These are phyloP conservation scores for Orussus abietinus DNA, from an alignment of 1,140 invertebrate genomes.

Conservation along the genomic window DNA sequence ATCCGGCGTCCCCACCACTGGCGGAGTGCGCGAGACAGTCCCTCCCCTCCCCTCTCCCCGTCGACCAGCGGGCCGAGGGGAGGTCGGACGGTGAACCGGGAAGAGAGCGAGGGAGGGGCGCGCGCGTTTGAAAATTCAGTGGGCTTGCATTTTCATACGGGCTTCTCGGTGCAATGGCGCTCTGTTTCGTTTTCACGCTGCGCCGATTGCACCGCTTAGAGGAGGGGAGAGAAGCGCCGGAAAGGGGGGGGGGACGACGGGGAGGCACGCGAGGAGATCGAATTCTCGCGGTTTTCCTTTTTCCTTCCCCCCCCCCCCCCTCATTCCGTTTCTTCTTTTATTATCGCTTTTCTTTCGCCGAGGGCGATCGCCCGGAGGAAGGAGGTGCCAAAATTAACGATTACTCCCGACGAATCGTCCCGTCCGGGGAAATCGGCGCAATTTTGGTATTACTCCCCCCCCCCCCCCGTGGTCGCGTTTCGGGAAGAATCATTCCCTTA, in stretches of 20 bases:
- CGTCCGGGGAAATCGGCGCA: too few relatives aligned
- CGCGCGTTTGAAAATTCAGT: conserved; percentile 25
- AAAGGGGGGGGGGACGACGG: too few relatives aligned
- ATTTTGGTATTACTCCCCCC: too few relatives aligned
- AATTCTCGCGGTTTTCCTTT: background rate
- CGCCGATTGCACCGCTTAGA: too few relatives aligned
- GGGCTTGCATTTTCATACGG: conserved; percentile 27
- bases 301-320: conserved; percentile 1
- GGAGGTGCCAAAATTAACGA: too few relatives aligned
- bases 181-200: background rate
- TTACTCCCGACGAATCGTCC: too few relatives aligned
- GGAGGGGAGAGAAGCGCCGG: too few relatives aligned
- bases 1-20: conserved; percentile 20
- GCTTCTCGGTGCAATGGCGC: conserved; percentile 16
- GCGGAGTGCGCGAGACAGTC: conserved; percentile 17
- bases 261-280: too few relatives aligned
- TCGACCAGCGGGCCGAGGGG: conserved; percentile 14
- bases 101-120: conserved; percentile 12
- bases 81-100: conserved; percentile 13
- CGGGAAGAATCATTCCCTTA: too few relatives aligned
- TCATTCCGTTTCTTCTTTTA: background rate
- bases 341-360: too few relatives aligned
- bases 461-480: too few relatives aligned
- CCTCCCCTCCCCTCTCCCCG: conserved; percentile 3
- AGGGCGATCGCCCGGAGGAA: too few relatives aligned